A percentile compares a stretch with the other conserved stretches of the same genome.
Evolutionary conservation across 1,140 invertebrate species (phyloP).

Genomic region (Plectus sambesii): DNA sequence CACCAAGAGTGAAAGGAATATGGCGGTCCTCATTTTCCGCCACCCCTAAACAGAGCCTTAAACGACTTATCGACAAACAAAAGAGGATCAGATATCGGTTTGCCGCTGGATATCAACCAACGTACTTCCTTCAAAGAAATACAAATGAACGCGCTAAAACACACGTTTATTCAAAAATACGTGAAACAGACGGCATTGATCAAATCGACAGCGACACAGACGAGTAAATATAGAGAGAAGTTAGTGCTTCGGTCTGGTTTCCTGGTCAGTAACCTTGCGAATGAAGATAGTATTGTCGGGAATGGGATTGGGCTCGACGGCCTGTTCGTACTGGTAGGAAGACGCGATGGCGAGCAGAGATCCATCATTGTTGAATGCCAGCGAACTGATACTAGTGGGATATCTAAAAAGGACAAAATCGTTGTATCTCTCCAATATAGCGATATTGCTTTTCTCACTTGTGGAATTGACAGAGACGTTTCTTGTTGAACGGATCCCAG

Average conservation of each 20-base stretch:
- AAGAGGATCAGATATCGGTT: too few relatives aligned
- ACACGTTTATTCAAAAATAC: too few relatives aligned
- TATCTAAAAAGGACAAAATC: constrained; percentile 57
- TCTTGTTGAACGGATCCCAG: constrained; percentile 99
- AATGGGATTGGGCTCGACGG: constrained; percentile 11
- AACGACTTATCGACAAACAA: too few relatives aligned
- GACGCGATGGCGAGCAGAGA: constrained; percentile 81
- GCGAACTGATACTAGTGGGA: constrained; percentile 79
- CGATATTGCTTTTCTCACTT: constrained; percentile 34
- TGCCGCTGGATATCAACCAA: too few relatives aligned
- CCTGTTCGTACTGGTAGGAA: constrained; percentile 50
- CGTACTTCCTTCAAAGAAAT: too few relatives aligned
- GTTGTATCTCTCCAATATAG: constrained; percentile 1
- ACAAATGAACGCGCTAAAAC: too few relatives aligned
- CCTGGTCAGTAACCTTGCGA: constrained; percentile 13
- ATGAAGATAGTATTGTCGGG: constrained; percentile 20
- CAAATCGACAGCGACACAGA: too few relatives aligned
- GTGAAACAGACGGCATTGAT: too few relatives aligned
- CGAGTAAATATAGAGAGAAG: too few relatives aligned
- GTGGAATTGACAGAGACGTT: constrained; percentile 90
- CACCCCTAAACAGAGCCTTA: too few relatives aligned
- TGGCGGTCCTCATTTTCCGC: too few relatives aligned
- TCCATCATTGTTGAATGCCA: constrained; percentile 85
- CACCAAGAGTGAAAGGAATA: too few relatives aligned
- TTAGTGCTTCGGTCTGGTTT: constrained; percentile 10